These are phyloP conservation scores for Tenthredo distinguenda DNA, from an alignment of 2,888 invertebrate genomes.

Conservation along the genomic window DNA sequence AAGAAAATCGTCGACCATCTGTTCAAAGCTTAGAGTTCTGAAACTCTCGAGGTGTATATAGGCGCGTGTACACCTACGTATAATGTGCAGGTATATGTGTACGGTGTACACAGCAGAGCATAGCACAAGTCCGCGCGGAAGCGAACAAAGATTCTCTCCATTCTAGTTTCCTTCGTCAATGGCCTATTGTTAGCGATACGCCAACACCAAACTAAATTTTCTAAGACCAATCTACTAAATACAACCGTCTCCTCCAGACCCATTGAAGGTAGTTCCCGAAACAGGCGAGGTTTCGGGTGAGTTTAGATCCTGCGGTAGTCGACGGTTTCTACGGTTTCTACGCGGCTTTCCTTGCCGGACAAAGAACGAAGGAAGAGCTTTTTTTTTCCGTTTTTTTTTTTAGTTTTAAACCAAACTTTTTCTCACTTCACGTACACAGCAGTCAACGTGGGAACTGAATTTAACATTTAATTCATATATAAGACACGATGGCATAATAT, in stretches of 20 bases:
- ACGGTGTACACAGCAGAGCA: not conserved
- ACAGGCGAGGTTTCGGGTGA: not conserved
- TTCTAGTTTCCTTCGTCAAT: conserved; percentile 45
- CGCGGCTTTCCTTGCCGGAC: conserved; percentile 32
- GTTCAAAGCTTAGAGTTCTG: not conserved
- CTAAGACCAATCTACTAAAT: conserved; percentile 37
- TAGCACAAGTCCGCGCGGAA: not conserved
- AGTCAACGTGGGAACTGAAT: conserved; percentile 38
- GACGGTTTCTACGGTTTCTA: conserved; percentile 14
- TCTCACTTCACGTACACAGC: not conserved
- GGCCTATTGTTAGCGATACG: conserved; percentile 49
- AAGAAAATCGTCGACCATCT: conserved; percentile 4
- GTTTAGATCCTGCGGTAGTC: not conserved
- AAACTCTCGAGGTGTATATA: not conserved
- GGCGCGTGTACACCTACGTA: not conserved
- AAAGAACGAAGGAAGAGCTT: conserved; percentile 17
- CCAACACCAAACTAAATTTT: conserved; percentile 45
- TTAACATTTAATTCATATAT: not conserved
- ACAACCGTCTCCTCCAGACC: conserved; percentile 28
- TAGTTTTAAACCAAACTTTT: not conserved
- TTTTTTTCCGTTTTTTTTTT: not conserved
- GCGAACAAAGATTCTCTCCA: conserved; percentile 48
- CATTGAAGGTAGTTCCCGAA: conserved; percentile 44
- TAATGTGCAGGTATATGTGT: not conserved
- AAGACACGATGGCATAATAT: not conserved